These are phyloP conservation scores for Apodemus sylvaticus DNA, from an alignment of 2,113 vertebrate species.

Conservation along the genomic window DNA sequence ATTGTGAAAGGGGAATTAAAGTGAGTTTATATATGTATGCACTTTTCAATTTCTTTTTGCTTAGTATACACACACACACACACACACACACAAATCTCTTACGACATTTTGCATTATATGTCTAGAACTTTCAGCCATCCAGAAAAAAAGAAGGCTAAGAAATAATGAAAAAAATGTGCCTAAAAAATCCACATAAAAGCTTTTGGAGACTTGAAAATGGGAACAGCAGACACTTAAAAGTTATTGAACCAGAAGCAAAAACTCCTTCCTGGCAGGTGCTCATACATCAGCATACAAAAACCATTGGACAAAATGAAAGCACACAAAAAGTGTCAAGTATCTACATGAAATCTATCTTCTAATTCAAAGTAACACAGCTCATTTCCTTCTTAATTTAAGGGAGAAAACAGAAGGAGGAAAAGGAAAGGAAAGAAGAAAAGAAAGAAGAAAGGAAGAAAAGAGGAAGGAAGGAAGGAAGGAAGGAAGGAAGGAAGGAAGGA, in stretches of 20 bases:
- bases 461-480: too few species aligned
- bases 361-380: not conserved
- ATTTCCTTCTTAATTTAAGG: not conserved
- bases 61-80: slow-evolving; percentile 41
- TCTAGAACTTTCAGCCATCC: slow-evolving; percentile 86
- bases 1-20: slow-evolving; percentile 29
- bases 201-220: slow-evolving; percentile 87
- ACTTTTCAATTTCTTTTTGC: slow-evolving; percentile 78
- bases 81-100: slow-evolving; percentile 74
- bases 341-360: slow-evolving; percentile 34
- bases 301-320: slow-evolving; percentile 68
- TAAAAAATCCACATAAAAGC: slow-evolving; percentile 89
- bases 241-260: slow-evolving; percentile 77
- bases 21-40: slow-evolving; percentile 14
- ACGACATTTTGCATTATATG: slow-evolving; percentile 87
- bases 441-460: accelerated
- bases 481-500: too few species aligned
- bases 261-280: slow-evolving; percentile 64
- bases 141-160: slow-evolving; percentile 83
- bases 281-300: slow-evolving; percentile 67
- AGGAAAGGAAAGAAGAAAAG: too few species aligned
- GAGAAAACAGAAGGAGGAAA: too few species aligned
- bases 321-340: slow-evolving; percentile 27
- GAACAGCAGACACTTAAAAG: slow-evolving; percentile 86
- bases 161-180: slow-evolving; percentile 89